A percentile compares a stretch with the other conserved stretches of the same genome.
These are phyloP conservation scores for Tiliacea aurago DNA, from an alignment of 2,888 invertebrate species.

Conservation along the genomic window DNA sequence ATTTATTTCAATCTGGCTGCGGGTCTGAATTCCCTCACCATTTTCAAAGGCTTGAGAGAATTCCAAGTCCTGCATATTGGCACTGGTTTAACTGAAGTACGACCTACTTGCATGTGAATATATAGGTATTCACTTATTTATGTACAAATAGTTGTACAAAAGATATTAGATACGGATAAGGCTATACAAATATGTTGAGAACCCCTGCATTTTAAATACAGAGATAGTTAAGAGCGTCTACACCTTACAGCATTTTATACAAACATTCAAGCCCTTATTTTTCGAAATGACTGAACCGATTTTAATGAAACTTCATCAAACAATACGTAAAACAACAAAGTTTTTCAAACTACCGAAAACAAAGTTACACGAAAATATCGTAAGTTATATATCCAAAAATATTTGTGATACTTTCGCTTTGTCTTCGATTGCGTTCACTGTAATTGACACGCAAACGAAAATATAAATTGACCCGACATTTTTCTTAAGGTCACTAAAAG, in stretches of 20 bases:
- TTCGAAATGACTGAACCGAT: too few relatives aligned
- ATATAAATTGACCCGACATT: neutral
- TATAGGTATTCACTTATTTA: too few relatives aligned
- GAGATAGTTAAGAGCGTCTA: too few relatives aligned
- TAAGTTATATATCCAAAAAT: constrained; percentile 17
- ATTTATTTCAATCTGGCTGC: constrained; percentile 60
- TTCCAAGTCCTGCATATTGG: constrained; percentile 55
- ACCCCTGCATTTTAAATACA: neutral
- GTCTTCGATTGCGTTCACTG: constrained; percentile 7
- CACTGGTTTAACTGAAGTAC: constrained; percentile 42
- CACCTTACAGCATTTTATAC: too few relatives aligned
- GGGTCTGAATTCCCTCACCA: constrained; percentile 56
- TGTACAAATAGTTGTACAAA: neutral
- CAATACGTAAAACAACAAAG: constrained; percentile 32
- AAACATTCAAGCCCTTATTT: too few relatives aligned
- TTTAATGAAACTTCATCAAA: too few relatives aligned
- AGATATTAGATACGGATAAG: constrained; percentile 6
- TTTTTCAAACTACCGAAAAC: constrained; percentile 36
- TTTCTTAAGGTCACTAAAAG: constrained; percentile 27
- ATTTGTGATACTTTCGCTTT: constrained; percentile 35
- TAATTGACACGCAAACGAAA: constrained; percentile 42
- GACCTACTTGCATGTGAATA: constrained; percentile 52
- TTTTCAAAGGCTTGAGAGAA: constrained; percentile 53
- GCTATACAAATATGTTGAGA: neutral
- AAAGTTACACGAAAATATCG: constrained; percentile 33